Evolutionary conservation across 2,888 invertebrate genomes (phyloP).

Genomic region (Yponomeuta cagnagella): DNA sequence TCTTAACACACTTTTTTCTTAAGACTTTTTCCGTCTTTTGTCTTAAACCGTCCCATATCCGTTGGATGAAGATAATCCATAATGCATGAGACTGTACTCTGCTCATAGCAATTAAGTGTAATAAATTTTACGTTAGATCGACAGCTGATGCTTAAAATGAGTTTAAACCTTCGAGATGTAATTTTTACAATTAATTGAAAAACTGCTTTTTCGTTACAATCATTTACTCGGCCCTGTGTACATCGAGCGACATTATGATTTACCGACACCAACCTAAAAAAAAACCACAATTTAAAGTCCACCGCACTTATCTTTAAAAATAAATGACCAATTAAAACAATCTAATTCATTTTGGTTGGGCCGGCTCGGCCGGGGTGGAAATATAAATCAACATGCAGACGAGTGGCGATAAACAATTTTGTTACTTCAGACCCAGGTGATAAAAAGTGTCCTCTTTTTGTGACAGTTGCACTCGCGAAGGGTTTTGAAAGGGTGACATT

Average conservation of each 20-base stretch:
- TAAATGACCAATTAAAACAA: slow-evolving; percentile 73
- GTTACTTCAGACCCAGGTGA: slow-evolving; percentile 72
- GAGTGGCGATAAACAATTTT: slow-evolving; percentile 73
- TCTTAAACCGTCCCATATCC: slow-evolving; percentile 60
- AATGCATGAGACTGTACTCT: slow-evolving; percentile 62
- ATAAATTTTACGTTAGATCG: slow-evolving; percentile 68
- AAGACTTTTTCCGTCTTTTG: slow-evolving; percentile 54
- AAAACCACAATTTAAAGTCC: slow-evolving; percentile 38
- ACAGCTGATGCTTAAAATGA: slow-evolving; percentile 51
- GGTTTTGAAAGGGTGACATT: slow-evolving; percentile 68
- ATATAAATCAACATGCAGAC: slow-evolving; percentile 70
- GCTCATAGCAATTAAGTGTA: slow-evolving; percentile 68
- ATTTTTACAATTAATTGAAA: neutral
- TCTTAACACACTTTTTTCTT: slow-evolving; percentile 63
- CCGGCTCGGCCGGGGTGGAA: slow-evolving; percentile 57
- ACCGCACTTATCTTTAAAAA: slow-evolving; percentile 62
- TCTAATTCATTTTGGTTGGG: slow-evolving; percentile 66
- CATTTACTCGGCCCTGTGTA: neutral
- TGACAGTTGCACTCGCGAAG: slow-evolving; percentile 49
- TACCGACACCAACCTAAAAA: slow-evolving; percentile 41
- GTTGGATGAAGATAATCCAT: slow-evolving; percentile 55
- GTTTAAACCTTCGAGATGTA: neutral
- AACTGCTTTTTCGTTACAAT: neutral
- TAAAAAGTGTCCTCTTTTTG: slow-evolving; percentile 68
- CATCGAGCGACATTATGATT: slow-evolving; percentile 20